Evolutionary conservation across 2,888 invertebrate genomes (phyloP).

Genomic region (Tipula confusa): DNA sequence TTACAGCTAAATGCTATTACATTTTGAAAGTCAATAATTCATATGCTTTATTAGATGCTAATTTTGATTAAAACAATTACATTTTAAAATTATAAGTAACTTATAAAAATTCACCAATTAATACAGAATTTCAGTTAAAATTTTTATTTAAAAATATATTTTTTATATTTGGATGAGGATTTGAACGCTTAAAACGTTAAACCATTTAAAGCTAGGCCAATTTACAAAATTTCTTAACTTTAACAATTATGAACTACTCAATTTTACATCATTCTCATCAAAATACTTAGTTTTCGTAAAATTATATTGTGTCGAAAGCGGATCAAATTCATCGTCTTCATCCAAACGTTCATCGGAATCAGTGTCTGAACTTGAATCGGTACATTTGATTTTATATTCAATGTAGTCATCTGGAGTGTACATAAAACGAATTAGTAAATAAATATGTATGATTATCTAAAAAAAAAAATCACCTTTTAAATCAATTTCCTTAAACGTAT

Average conservation of each 20-base stretch:
- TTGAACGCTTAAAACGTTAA: too few relatives aligned
- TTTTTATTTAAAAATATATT: too few relatives aligned
- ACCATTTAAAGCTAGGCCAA: too few relatives aligned
- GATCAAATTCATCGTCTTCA: constrained; percentile 14
- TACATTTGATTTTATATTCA: background rate
- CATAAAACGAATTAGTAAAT: background rate
- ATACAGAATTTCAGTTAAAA: too few relatives aligned
- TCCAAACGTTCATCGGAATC: background rate
- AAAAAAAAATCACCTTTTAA: background rate
- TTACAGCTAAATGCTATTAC: too few relatives aligned
- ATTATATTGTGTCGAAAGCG: background rate
- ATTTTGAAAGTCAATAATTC: too few relatives aligned
- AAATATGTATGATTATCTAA: background rate
- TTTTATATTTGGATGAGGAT: too few relatives aligned
- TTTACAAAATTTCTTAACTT: too few relatives aligned
- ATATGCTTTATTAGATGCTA: too few relatives aligned
- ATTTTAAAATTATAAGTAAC: too few relatives aligned
- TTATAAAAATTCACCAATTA: too few relatives aligned
- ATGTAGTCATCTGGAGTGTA: background rate
- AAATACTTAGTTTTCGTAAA: background rate
- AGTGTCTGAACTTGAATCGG: background rate
- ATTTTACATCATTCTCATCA: background rate
- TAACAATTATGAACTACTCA: background rate
- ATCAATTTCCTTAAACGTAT: background rate
- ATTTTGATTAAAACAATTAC: too few relatives aligned